Base-by-base conservation (phyloP, 2,888 invertebrate genomes). In the Agrotis clavis region DNA sequence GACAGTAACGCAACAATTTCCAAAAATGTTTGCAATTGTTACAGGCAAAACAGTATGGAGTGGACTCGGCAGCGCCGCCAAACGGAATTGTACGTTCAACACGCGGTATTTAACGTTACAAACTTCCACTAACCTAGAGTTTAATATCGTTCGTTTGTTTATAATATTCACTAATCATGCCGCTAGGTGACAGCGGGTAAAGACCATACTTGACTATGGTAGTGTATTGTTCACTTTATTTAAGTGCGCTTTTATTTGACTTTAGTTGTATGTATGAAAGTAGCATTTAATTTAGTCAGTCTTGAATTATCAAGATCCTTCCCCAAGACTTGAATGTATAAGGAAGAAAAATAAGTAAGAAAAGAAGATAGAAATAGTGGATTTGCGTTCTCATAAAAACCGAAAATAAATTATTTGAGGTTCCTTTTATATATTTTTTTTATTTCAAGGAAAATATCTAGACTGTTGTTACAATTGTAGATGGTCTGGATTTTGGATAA, bases 71-170 rank as follows among this genome's bases (percentile, higher is more conserved):
- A 78, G 77, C 81, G 64, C 75, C 67, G 84, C 79, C 71, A 73
- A 71, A 69, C 67, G 84, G 75, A 84, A 84, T 84, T 84, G 72
- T 83, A 71, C 72, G 81, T 82, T 70, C 67, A 71, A 53, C 65
- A 51, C 47, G 71, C 72, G 84, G 81, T 79, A 79, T 67, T 64
- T 56, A 81, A 72, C 64, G 66, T 74, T 67, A 75, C 77, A 63
- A 81, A 72, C 84, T 84, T 84, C 82, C 82, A 79, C 69, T 84
- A 76, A 73, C 63, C 30, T 84, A 84, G 82, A 68, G 18, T 79
- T 67, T 62, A 77, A 66, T 71, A 41, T 79, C 63, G 79, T 74
- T 64, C 56, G 62, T 79, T 76, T 83, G 67, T 72, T 82, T 77
- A 57, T 54, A 60, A 70, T 68, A 11, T 19, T 35, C 59, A 70